Evolutionary conservation across 2,888 invertebrate genomes (phyloP).

Genomic region (Imbricaverruca yamaguchii): DNA sequence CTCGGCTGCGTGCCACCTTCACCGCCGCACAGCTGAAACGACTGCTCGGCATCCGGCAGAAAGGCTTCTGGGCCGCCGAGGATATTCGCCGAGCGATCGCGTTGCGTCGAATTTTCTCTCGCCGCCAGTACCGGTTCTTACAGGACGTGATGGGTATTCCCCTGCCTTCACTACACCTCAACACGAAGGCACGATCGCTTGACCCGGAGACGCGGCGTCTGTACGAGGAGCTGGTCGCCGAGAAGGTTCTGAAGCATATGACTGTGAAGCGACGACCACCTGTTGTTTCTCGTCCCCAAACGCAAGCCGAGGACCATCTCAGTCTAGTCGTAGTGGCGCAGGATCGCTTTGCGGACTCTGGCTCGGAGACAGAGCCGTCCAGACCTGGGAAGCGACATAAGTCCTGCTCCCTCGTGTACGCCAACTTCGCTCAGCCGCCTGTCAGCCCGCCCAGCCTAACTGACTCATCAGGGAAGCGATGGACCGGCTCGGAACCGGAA

Average conservation of each 20-base stretch:
- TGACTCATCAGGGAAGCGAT: no score
- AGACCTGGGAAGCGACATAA: no score
- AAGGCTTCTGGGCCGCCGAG: not conserved
- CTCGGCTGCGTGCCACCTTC: not conserved
- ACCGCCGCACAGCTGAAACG: not conserved
- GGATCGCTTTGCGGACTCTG: no score
- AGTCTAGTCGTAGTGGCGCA: no score
- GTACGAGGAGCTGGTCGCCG: conserved; percentile 4
- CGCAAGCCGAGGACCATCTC: no score
- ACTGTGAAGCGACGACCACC: not conserved
- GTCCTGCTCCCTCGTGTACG: no score
- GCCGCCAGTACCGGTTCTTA: not conserved
- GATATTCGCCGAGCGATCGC: not conserved
- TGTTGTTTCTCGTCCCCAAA: no score
- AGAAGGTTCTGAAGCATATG: not conserved
- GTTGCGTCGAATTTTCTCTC: not conserved
- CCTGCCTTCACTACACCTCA: not conserved
- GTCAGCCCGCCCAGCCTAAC: no score
- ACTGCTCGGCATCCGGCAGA: not conserved
- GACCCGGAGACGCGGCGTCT: not conserved
- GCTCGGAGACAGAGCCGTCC: no score
- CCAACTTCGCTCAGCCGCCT: no score
- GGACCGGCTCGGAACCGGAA: no score
- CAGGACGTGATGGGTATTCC: not conserved
- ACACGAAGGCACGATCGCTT: not conserved